Evolutionary conservation across 2,113 vertebrate species (phyloP).

Genomic region (Neogobius melanostomus): DNA sequence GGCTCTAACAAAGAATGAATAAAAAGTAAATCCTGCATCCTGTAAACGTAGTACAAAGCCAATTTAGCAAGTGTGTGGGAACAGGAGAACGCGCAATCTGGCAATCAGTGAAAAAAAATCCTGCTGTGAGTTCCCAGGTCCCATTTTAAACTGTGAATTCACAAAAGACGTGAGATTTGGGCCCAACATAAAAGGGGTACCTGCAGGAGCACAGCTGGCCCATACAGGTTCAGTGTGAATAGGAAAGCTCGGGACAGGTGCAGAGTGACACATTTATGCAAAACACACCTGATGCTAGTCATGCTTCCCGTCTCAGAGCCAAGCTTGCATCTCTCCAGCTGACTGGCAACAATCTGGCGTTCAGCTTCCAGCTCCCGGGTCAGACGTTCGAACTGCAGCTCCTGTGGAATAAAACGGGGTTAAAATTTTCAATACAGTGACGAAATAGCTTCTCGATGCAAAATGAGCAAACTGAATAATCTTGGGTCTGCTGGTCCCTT

Average conservation of each 20-base stretch:
- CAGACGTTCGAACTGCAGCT: conserved; percentile 97
- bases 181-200: conserved; percentile 30
- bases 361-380: conserved; percentile 98
- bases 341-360: conserved; percentile 97
- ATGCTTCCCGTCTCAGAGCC: conserved; percentile 98
- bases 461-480: too few relatives aligned
- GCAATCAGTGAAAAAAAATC: not conserved
- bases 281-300: conserved; percentile 96
- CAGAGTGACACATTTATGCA: conserved; percentile 40
- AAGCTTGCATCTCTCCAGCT: conserved; percentile 99
- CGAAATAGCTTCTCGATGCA: too few relatives aligned
- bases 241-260: conserved; percentile 38
- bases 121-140: conserved; percentile 8
- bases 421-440: not conserved
- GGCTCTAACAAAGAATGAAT: not conserved
- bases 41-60: not conserved
- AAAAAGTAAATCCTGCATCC: not conserved
- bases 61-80: not conserved
- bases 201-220: conserved; percentile 53
- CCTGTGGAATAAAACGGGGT: conserved; percentile 72
- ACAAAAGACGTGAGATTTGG: conserved; percentile 23
- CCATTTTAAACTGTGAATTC: conserved; percentile 2
- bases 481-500: too few relatives aligned
- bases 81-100: not conserved
- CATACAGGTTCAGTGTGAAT: conserved; percentile 20